Evolutionary conservation across 2,888 invertebrate genomes (phyloP).

Genomic region (Baronia brevicornis): DNA sequence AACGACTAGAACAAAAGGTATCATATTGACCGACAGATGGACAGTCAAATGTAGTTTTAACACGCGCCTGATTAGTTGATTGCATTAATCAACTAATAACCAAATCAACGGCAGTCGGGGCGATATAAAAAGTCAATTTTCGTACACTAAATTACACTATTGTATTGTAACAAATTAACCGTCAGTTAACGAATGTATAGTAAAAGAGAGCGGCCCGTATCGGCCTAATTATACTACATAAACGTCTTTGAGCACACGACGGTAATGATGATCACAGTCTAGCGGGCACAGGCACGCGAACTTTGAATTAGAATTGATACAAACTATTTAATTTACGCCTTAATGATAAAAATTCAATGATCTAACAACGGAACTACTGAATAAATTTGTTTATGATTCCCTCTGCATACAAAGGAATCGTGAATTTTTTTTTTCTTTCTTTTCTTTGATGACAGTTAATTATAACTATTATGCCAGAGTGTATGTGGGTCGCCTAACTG

Average conservation of each 20-base stretch:
- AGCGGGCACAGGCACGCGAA: constrained; percentile 9
- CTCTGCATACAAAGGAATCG: too few species aligned
- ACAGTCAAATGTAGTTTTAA: constrained; percentile 5
- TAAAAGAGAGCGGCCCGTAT: constrained; percentile 11
- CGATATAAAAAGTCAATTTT: constrained; percentile 13
- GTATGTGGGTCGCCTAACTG: too few species aligned
- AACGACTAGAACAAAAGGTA: constrained; percentile 5
- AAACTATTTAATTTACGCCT: constrained; percentile 1
- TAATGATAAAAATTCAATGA: constrained; percentile 1
- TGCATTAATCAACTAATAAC: constrained; percentile 13
- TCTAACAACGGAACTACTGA: too few species aligned
- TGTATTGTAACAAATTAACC: constrained; percentile 15
- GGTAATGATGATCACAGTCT: constrained; percentile 4
- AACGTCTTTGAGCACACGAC: constrained; percentile 1
- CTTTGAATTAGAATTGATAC: constrained; percentile 10
- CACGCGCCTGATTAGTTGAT: constrained; percentile 12
- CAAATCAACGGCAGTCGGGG: constrained; percentile 6
- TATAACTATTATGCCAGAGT: too few species aligned
- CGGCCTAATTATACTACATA: constrained; percentile 9
- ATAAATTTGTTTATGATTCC: too few species aligned
- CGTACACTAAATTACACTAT: constrained; percentile 12
- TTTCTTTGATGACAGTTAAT: too few species aligned
- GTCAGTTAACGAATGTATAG: constrained; percentile 11
- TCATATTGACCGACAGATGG: constrained; percentile 8
- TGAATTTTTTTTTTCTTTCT: too few species aligned